Evolutionary conservation across 2,797 vertebrate species (phyloP), one percentile per base, ranked within the genome.

Genomic region (Semotilus atromaculatus): DNA sequence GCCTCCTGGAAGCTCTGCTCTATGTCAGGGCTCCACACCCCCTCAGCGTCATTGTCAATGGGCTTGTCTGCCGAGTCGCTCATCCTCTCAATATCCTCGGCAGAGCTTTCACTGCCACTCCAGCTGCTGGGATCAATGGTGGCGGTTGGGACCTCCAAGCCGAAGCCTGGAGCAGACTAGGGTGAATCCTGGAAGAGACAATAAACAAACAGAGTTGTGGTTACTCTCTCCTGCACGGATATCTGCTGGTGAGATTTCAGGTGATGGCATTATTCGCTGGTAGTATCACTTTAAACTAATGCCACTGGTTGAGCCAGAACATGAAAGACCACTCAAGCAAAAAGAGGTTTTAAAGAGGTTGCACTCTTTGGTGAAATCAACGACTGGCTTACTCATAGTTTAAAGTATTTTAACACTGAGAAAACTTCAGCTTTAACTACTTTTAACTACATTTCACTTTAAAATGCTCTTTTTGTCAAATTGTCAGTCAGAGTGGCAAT

Each of bases 1-100:
- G 98, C 98, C 93, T 99, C 98, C 94, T 99, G 98, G 93, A 99
- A 99, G 96, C 98, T 99, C 96, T 99, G 98, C 88, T 99, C 98
- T 85, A 99, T 99, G 94, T 99, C 98, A 83, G 98, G 98, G 89
- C 98, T 99, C 98, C 98, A 99, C 91, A 99, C 98, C 29, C 98
- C 98, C 93, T 99, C 98, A 0, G 98, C 98, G 74, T 99, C 98
- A 18, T 97, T 99, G 96, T 99, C 98, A 85, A 98, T 95, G 7
- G 98, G 97, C 94, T 99, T 99, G 93, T 99, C 98, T 84, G 97
- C 96, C 66, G 98, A 97, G 94, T 99, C 98, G 64, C 98, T 99
- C 98, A 99, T 97, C 93, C 97, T 96, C 93, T 99, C 98, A 90
- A 99, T 97, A 93, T 99, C 98, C 91, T 99, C 98, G 97, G 97